Evolutionary conservation across 2,113 vertebrate genomes (phyloP), one percentile per base, ranked within the genome.

Genomic region (Dryoscopus gambensis): DNA sequence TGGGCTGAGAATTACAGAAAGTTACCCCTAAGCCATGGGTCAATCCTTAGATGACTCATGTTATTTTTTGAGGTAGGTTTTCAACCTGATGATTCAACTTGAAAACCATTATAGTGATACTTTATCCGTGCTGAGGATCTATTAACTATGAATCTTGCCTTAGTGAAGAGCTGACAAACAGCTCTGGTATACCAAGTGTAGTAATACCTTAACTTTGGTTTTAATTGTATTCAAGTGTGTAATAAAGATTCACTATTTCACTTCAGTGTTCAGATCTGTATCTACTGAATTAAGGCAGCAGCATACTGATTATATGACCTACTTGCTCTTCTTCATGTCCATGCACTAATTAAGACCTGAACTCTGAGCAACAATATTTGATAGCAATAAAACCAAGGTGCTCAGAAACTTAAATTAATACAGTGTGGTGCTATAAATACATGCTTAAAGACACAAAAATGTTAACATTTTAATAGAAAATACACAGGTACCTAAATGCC

Each of bases 261-360:
- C 13, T 35, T 86, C 46, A 60, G 30, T 49, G 35, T n/a, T 78
- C n/a, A 74, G 65, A 92, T 90, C 69, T 80, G 10, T 65, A 91
- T 82, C 73, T 76, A n/a, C 50, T 52, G 87, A 87, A 70, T 64
- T 79, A 89, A 68, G n/a, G 11, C 50, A 84, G 11, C 83, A 75
- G 69, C 62, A 75, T 62, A 59, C 47, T 28, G 42, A 94, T 85
- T 68, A 69, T 30, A 56, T 89, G 83, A 89, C 77, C 64, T 75
- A 73, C 55, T 75, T 75, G 62, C 62, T 88, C 63, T 70, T 91
- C 55, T 82, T 87, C 63, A 67, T 75, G 84, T 39, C 56, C 13
- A 3, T 49, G 68, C 49, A 65, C 80, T 93, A 93, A 96, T 92
- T 92, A 91, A 80, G 60, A 95, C 84, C 57, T 83, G 42, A 90